Percentiles rank a stretch among this genome's conserved stretches.
Evolutionary conservation across 2,113 vertebrate genomes (phyloP).

Genomic region (Phalacrocorax pelagicus): DNA sequence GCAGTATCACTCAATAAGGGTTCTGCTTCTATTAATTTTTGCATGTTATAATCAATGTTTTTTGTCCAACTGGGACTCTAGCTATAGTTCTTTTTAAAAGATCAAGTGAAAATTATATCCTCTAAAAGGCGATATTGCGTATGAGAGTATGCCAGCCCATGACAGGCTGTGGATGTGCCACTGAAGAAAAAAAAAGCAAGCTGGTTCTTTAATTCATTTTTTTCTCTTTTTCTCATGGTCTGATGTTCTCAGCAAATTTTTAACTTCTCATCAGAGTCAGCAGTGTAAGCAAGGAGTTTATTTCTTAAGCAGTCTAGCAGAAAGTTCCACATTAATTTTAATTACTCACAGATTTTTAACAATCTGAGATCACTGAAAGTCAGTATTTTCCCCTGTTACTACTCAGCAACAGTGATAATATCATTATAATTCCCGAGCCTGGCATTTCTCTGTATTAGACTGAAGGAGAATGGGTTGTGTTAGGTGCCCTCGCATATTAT

Average conservation of each 20-base stretch:
- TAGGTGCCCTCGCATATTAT: neutral
- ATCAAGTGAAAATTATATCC: neutral
- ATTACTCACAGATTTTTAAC: slow-evolving; percentile 32
- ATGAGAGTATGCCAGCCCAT: neutral
- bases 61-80: neutral
- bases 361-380: slow-evolving; percentile 29
- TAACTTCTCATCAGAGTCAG: slow-evolving; percentile 7
- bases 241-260: slow-evolving; percentile 21
- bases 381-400: slow-evolving; percentile 2
- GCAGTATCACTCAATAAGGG: neutral
- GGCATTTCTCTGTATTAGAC: neutral
- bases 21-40: neutral
- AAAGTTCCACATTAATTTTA: slow-evolving; percentile 49
- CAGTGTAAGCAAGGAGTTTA: neutral
- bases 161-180: neutral
- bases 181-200: neutral
- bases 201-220: neutral
- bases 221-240: neutral
- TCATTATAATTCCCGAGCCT: neutral
- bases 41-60: neutral
- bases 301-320: slow-evolving; percentile 30
- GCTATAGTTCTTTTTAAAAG: neutral
- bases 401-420: neutral
- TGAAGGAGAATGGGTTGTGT: neutral
- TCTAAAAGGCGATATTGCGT: neutral